These are phyloP conservation scores for Siniperca scherzeri DNA, from an alignment of 2,797 vertebrate genomes.

Conservation along the genomic window DNA sequence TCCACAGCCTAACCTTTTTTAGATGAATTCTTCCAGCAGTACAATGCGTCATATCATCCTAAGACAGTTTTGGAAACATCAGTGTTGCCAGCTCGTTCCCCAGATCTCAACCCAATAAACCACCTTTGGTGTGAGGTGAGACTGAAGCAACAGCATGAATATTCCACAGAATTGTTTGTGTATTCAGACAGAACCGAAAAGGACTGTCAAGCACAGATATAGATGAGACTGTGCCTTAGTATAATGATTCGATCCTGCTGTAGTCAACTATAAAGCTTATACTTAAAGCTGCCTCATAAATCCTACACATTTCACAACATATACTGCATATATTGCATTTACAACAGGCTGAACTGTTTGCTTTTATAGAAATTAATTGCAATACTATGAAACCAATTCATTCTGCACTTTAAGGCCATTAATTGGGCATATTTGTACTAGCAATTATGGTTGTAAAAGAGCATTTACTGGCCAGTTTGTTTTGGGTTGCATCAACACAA, in stretches of 20 bases:
- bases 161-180: conserved; percentile 10
- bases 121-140: conserved; percentile 27
- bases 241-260: conserved; percentile 16
- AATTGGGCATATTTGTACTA: not conserved
- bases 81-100: conserved; percentile 19
- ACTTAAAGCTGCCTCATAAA: conserved; percentile 15
- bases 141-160: conserved; percentile 29
- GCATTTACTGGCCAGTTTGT: conserved; percentile 14
- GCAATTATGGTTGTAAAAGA: not conserved
- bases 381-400: not conserved
- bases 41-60: conserved; percentile 32
- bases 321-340: conserved; percentile 14
- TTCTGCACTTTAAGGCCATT: conserved; percentile 8
- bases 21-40: conserved; percentile 23
- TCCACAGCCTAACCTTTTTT: conserved; percentile 10
- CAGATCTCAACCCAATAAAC: conserved; percentile 40
- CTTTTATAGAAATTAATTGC: conserved; percentile 3
- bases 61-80: conserved; percentile 42
- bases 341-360: conserved; percentile 7
- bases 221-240: not conserved
- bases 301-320: conserved; percentile 5
- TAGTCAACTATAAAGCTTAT: conserved; percentile 11
- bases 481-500: conserved; percentile 26
- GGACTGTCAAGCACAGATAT: conserved; percentile 25
- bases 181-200: conserved; percentile 23